Base-by-base conservation (phyloP, 2,113 vertebrate genomes). In the Malurus melanocephalus region DNA sequence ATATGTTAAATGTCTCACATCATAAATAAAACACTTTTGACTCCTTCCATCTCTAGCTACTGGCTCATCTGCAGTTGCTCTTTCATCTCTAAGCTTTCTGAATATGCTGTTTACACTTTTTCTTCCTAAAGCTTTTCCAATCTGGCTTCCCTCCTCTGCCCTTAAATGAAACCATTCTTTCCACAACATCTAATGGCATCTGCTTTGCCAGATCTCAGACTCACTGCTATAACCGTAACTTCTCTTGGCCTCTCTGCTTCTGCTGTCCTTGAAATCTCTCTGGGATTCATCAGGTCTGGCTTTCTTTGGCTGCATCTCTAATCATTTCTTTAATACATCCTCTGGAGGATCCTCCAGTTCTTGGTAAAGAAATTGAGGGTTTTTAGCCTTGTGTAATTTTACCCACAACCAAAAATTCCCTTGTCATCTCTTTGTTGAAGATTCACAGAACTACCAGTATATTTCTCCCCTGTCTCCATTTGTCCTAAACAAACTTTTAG, bases 121-220 rank as follows among this genome's bases (percentile, higher is more conserved):
- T 94, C 90, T 93, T 88, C 94, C 94, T 94, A 90, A 67, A 80
- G 10, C 69, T 86, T 77, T 94, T 95, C 92, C 92, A 93, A 43
- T 55, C 92, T 94, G 89, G 94, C 92, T 93, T 93, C 71, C 20
- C 59, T 94, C 43, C 91, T 88, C 74, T 94, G 46, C 84, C 74
- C 73, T 93, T 95, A 95, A 93, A 94, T 90, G 84, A 92, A 95
- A 92, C 93, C 89, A 93, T 94, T 95, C 80, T 95, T 95, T 94
- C 95, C 92, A 93, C 69, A 87, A 81, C 89, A 75, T 92, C 88
- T 92, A 90, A 93, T 88, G 84, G 80, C 62, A 92, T 85, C 62
- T 60, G 8, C 35, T 79, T 92, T 92, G 89, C 94, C 92, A 92
- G 89, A 95, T 95, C 77, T 91, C 59, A 92, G 84, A 78, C 66